Evolutionary conservation across 2,888 invertebrate genomes (phyloP).

Genomic region (Ditula angustiorana): DNA sequence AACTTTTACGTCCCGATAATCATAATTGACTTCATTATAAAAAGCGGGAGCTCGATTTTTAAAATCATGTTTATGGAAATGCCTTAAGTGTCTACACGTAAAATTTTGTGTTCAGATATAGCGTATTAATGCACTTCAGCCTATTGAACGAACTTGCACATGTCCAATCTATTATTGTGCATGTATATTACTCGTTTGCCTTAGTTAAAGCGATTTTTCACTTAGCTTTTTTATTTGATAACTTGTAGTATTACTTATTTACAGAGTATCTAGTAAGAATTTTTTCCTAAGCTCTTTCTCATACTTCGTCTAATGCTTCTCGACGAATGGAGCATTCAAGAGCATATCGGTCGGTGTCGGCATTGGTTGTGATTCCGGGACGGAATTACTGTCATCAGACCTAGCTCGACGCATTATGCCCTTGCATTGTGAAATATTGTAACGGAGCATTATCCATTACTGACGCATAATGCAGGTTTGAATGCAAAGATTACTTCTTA

Average conservation of each 20-base stretch:
- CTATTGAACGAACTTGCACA: too few relatives aligned
- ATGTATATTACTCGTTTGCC: too few relatives aligned
- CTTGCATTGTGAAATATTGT: slow-evolving; percentile 54
- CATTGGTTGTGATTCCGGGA: slow-evolving; percentile 18
- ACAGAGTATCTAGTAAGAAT: slow-evolving; percentile 38
- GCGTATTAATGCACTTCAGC: too few relatives aligned
- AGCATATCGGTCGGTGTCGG: slow-evolving; percentile 3
- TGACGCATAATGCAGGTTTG: slow-evolving; percentile 44
- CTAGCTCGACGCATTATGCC: slow-evolving; percentile 46
- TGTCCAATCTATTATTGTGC: too few relatives aligned
- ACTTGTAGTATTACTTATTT: too few relatives aligned
- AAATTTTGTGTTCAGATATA: slow-evolving; percentile 51
- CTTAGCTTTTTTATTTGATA: too few relatives aligned
- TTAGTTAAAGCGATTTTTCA: too few relatives aligned
- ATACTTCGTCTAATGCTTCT: background rate
- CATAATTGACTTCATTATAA: slow-evolving; percentile 54
- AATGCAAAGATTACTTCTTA: background rate
- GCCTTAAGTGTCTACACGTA: slow-evolving; percentile 40
- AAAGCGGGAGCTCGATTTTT: slow-evolving; percentile 52
- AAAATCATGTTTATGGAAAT: slow-evolving; percentile 64
- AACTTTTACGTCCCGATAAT: too few relatives aligned
- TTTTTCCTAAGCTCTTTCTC: background rate
- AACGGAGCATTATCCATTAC: slow-evolving; percentile 50
- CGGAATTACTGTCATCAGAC: slow-evolving; percentile 55
- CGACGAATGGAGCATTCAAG: background rate